phyloP scores from a whole-genome alignment of 2,113 vertebrate genomes.

The Leucoraja erinaceus region DNA sequence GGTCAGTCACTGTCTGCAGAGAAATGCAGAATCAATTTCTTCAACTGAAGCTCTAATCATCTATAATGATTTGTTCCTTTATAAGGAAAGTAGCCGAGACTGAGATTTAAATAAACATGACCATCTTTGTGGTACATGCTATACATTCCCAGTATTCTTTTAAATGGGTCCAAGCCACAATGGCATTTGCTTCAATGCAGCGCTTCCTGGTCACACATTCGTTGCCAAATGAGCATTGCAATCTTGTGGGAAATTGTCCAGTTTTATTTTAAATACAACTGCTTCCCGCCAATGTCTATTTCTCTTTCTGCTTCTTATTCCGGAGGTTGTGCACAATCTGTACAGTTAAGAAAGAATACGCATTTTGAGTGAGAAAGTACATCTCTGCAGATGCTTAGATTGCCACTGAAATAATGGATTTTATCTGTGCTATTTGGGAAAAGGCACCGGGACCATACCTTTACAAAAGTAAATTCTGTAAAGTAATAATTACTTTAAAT shows the following conservation, averaged over 20 bases:
- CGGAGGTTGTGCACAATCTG: background rate
- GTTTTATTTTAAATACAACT: conserved; percentile 20
- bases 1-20: too few species aligned
- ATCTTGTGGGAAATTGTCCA: too few species aligned
- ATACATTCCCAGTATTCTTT: too few species aligned
- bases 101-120: background rate
- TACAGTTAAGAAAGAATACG: background rate
- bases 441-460: background rate
- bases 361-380: background rate
- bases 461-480: background rate
- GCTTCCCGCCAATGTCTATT: background rate
- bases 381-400: background rate
- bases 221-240: background rate
- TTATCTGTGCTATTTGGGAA: background rate
- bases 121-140: background rate
- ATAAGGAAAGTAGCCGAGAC: background rate
- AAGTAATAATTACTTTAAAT: background rate
- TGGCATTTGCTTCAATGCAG: background rate
- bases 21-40: too few species aligned
- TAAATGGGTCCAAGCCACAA: background rate
- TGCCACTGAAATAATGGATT: background rate
- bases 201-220: background rate
- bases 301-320: background rate
- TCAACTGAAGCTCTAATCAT: background rate
- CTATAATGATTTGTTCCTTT: background rate